Base-by-base conservation (phyloP, 2,797 vertebrate genomes). In the Hemibagrus guttatus region DNA sequence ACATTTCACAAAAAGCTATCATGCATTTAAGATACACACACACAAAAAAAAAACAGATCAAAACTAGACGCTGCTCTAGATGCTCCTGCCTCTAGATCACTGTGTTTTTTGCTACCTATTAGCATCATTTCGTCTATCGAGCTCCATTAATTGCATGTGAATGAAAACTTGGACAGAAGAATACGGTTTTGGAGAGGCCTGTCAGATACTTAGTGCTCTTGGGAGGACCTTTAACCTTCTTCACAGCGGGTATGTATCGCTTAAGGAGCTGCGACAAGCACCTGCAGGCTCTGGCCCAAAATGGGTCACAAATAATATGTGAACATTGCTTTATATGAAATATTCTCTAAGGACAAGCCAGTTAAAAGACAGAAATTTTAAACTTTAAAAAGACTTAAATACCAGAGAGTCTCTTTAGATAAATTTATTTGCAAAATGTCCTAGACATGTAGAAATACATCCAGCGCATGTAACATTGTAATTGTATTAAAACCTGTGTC, bases 61-160 rank as follows among this genome's bases (percentile, higher is more conserved):
- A 12, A 42, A 21, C 12, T 31, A 19, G 42, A 42, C 54, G 52
- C 14, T 64, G 78, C n/a, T 79, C 75, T 56, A 72, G 17, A 81
- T 56, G 12, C 12, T 75, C 54, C 68, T 88, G 81, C 84, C 61
- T 84, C 76, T 28, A 23, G 74, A n/a, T 35, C 85, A 42, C n/a
- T 19, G 81, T 82, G 78, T 88, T 88, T 94, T 93, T 92, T 90
- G 91, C 89, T 92, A 93, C 92, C 95, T 95, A 96, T 96, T 96
- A 96, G 96, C 95, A 95, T 96, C 95, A 96, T 96, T 96, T 96
- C 95, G 94, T 95, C 94, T 94, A 96, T 95, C 95, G 94, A 96
- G 94, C 93, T 92, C 94, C 95, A 96, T 95, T 96, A 96, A 96
- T 96, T 96, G 95, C 95, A 92, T 92, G 90, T 96, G 95, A 96